Conservation (phyloP, 2,113 vertebrate genomes). For the Etia nguti region DNA sequence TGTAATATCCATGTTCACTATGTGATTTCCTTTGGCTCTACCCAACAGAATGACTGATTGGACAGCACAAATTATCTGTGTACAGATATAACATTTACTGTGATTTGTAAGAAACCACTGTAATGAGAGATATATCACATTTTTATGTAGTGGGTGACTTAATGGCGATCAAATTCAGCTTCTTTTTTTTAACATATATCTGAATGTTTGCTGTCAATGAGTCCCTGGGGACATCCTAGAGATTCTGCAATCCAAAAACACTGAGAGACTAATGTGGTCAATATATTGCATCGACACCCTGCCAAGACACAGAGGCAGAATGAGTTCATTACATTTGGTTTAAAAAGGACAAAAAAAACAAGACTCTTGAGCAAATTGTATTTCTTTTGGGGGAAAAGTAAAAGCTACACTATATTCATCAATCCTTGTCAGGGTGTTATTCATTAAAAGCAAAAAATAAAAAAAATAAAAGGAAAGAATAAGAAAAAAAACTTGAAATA, state of each 20-base stretch:
- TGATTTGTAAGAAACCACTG: not conserved
- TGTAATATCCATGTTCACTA: not conserved
- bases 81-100: not conserved
- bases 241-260: not conserved
- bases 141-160: not conserved
- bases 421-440: not conserved
- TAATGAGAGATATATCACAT: not conserved
- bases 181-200: not conserved
- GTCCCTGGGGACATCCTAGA: not conserved
- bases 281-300: slow-evolving; percentile 8
- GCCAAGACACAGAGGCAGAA: slow-evolving; percentile 16
- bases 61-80: not conserved
- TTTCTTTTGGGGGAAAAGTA: not conserved
- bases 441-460: not conserved
- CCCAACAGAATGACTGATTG: not conserved
- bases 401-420: not conserved
- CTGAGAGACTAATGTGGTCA: slow-evolving; percentile 3
- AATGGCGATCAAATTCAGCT: not conserved
- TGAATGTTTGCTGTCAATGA: not conserved
- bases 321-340: slow-evolving; percentile 14
- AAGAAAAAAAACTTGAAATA: not conserved
- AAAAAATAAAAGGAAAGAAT: not conserved
- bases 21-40: not conserved
- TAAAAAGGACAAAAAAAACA: not conserved
- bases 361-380: not conserved